These are phyloP conservation scores for Acanthopagrus latus DNA, from an alignment of 2,797 vertebrate genomes.

Conservation along the genomic window DNA sequence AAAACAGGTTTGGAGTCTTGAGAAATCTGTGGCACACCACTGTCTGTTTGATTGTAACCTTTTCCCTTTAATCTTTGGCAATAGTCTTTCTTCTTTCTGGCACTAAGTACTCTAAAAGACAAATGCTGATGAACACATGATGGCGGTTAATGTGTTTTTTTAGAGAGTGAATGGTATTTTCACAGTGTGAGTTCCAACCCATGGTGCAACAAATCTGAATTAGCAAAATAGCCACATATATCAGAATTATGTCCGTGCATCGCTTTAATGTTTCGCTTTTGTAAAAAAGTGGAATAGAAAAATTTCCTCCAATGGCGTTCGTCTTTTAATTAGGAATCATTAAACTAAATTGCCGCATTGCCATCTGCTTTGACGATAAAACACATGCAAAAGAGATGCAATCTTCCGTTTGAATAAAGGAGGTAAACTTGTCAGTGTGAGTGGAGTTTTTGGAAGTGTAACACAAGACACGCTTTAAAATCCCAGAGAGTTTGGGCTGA, in stretches of 20 bases:
- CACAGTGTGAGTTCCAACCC: conserved; percentile 41
- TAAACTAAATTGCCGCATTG: conserved; percentile 75
- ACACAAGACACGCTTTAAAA: conserved; percentile 18
- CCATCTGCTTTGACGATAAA: conserved; percentile 79
- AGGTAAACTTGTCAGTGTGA: conserved; percentile 56
- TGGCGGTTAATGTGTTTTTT: conserved; percentile 37
- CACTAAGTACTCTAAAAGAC: conserved; percentile 33
- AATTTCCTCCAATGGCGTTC: conserved; percentile 59
- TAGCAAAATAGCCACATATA: conserved; percentile 52
- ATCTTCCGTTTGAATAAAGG: conserved; percentile 62
- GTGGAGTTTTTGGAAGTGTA: conserved; percentile 34
- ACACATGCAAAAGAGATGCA: conserved; percentile 69
- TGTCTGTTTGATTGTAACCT: conserved; percentile 2
- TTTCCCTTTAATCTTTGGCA: conserved; percentile 7
- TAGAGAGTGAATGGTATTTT: conserved; percentile 47
- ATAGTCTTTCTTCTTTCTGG: conserved; percentile 17
- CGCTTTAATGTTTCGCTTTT: conserved; percentile 62
- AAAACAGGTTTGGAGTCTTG: neutral
- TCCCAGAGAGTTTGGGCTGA: conserved; percentile 18
- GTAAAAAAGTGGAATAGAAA: conserved; percentile 19
- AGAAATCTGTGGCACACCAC: neutral
- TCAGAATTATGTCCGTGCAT: conserved; percentile 59
- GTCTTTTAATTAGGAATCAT: conserved; percentile 75
- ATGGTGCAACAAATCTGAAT: conserved; percentile 56
- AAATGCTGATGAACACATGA: conserved; percentile 36